Evolutionary conservation across 2,797 vertebrate genomes (phyloP), one percentile per base, ranked within the genome.

Genomic region (Morus bassanus): DNA sequence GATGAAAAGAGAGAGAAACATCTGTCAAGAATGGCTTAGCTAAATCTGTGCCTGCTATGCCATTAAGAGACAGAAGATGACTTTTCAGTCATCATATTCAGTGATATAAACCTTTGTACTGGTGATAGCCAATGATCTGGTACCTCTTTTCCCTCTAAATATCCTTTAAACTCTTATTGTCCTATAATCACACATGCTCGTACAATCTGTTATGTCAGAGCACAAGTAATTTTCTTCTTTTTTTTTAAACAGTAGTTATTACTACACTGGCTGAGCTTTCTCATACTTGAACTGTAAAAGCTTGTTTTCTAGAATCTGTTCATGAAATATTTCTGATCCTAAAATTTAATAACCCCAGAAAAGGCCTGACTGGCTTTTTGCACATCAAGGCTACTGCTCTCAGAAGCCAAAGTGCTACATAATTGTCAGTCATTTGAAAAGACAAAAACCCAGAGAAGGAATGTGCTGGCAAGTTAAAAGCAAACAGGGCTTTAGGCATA

Each of bases 321-420:
- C 56, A 54, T 60, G 39, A 95, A 93, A 96, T 88, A 88, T 37
- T 70, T 73, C 73, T 67, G 64, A 94, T 64, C 76, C 79, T 72
- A 63, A 90, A 80, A 70, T 77, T 80, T 83, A 88, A 91, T 77
- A 92, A 45, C 48, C 82, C 79, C 80, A 83, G 75, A 54, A 91
- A 94, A 70, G 69, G 68, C 60, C 53, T 83, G 1, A 1, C 46
- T 75, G 85, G 59, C 48, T 91, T 60, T 91, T 54, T 43, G 45
- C 3, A 2, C 89, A 57, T 27, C 0, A 0, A 88, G 72, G 79
- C 50, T 48, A 7, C 91, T 41, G 89, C 53, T 83, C 72, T 59
- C 17, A 9, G 45, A 48, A 95, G 82, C 43, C 78, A 54, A 85
- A 93, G 51, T 10, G 46, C 87, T 79, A 28, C 68, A 24, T 43